Base-by-base conservation (phyloP, 2,888 invertebrate species). In the Miltochrista miniata region DNA sequence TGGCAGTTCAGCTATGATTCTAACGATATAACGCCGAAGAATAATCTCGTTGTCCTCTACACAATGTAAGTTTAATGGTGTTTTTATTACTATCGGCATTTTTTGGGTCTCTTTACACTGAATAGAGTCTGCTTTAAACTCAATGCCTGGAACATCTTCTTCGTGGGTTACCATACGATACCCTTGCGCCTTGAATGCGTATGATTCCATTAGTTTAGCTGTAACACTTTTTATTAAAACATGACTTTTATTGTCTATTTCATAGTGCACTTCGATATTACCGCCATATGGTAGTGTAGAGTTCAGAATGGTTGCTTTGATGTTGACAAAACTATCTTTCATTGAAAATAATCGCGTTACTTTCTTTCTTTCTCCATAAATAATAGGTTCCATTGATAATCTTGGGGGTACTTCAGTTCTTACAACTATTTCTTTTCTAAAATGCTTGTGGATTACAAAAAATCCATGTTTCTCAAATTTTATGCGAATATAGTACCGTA, bases 401-500 rank as follows among this genome's bases (percentile, higher is more conserved):
- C 50, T 63, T 0, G 78, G 70, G 14, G 54, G 70, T 2, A 75
- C 61, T 8, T 57, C 61, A 11, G 77, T 61, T 0, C 67, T 55
- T 0, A 80, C 66, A 7, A 57, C 70, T 1, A 80, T 67, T 48
- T 69, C 68, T 35, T 74, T 77, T 37, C 63, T 68, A 41, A 67
- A 77, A 40, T 58, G 70, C 50, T 73, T 77, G 1, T 66, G 48
- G 3, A 69, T 66, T 30, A 58, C 46, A 5, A 80, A 72, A 40
- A 74, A 55, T 1, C 76, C 75, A 0, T 71, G 64, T 47, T 56
- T 70, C 14, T 76, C 69, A 18, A 80, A 78, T 59, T 71, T 75
- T 31, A 77, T 74, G 0, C 68, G 66, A 12, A 80, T 53, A 30
- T 76, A 68, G 42, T 80, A 80, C 11, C 49, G 55, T 7, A 80